phyloP scores from a whole-genome alignment of 2,888 invertebrate genomes.

The Ecliptopera silaceata region DNA sequence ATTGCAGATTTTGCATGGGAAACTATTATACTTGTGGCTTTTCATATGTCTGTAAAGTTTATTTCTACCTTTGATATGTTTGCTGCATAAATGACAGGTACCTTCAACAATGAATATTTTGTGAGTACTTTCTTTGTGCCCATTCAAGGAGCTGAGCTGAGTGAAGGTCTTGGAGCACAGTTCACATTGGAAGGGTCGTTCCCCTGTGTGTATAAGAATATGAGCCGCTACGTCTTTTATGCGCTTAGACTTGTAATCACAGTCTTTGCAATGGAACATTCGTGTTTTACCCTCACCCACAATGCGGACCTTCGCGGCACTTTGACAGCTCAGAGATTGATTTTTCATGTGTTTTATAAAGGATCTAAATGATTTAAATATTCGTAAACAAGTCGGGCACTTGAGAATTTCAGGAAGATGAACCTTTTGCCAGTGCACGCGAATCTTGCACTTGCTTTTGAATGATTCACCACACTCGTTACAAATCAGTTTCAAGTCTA shows the following conservation, averaged over 20 bases:
- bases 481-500: slow-evolving; percentile 53
- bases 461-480: slow-evolving; percentile 53
- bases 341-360: slow-evolving; percentile 36
- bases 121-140: slow-evolving; percentile 59
- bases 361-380: slow-evolving; percentile 38
- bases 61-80: slow-evolving; percentile 54
- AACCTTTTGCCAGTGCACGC: slow-evolving; percentile 56
- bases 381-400: slow-evolving; percentile 46
- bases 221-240: slow-evolving; percentile 56
- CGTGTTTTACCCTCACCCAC: slow-evolving; percentile 33
- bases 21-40: slow-evolving; percentile 42
- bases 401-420: slow-evolving; percentile 45
- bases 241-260: slow-evolving; percentile 53
- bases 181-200: slow-evolving; percentile 56
- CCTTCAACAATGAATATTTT: slow-evolving; percentile 49
- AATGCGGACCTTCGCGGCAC: slow-evolving; percentile 24
- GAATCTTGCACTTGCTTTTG: slow-evolving; percentile 55
- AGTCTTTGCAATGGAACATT: slow-evolving; percentile 46
- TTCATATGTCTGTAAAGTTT: slow-evolving; percentile 57
- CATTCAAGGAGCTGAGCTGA: slow-evolving; percentile 56
- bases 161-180: slow-evolving; percentile 56
- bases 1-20: slow-evolving; percentile 53
- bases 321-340: slow-evolving; percentile 25
- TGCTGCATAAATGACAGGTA: slow-evolving; percentile 67
- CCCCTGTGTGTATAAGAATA: slow-evolving; percentile 57